Base-by-base conservation (phyloP, 1,140 invertebrate genomes). In the Prorops nasuta region DNA sequence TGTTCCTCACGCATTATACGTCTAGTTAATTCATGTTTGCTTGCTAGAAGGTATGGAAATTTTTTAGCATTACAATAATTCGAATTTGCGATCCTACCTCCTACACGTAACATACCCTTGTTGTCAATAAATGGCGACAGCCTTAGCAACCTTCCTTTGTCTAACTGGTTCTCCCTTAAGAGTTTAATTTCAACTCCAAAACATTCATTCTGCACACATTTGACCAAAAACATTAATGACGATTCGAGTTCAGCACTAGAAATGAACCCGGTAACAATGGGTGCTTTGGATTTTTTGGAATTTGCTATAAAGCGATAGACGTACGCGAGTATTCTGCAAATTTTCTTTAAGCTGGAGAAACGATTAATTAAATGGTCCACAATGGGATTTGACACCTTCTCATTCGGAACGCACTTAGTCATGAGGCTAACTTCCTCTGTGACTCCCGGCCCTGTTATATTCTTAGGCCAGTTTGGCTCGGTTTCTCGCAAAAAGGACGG, bases 31-130 rank as follows among this genome's bases (percentile, higher is more conserved):
- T 55, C n/a, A 48, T 49, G 52, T 17, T 45, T 38, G 20, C 50
- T 45, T 3, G 58, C 38, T 22, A 70, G 28, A 24, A 70, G 54
- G 8, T 55, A 52, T 18, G 65, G 60, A 54, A 65, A 58, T 45
- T 57, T 63, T 37, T 66, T 42, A 14, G 53, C 40, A 40, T 56
- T 64, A 1, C 31, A 3, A 10, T 64, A 22, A 39, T 56, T 24
- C 0, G 60, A 47, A 47, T 63, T 56, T 35, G 50, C 20, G 9
- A 70, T 22, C 21, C 65, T 35, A 4, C 65, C 66, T 19, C 66
- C 65, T 2, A 71, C 64, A 63, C 74, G 38, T n/a, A 66, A 38
- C 8, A 61, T 22, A 9, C 41, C 49, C 10, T 51, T 19, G 15
- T 40, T 3, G 47, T 63, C 54, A 9, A 69, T 32, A 28, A 64